Evolutionary conservation across 2,113 vertebrate species (phyloP).

Genomic region (Psilopsiagon aymara): DNA sequence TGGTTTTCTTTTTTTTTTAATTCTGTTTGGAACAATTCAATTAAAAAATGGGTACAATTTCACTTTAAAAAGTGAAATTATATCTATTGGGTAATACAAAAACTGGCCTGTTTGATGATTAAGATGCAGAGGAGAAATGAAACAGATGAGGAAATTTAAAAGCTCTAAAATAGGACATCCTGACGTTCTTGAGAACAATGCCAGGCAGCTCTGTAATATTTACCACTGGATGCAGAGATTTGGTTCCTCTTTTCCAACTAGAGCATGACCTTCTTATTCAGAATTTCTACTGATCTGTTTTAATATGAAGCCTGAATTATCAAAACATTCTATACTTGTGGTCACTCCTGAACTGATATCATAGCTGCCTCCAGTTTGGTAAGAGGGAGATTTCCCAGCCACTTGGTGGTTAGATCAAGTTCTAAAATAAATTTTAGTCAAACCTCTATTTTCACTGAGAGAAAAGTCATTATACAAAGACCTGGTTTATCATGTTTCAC

Average conservation of each 20-base stretch:
- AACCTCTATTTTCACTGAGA: neutral
- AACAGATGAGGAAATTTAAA: neutral
- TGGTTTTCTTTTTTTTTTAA: neutral
- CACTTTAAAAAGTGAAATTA: neutral
- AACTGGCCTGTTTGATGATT: neutral
- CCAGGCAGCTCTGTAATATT: neutral
- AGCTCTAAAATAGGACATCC: neutral
- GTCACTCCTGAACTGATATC: neutral
- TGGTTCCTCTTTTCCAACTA: neutral
- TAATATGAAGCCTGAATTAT: neutral
- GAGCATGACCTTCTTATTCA: neutral
- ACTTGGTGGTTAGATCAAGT: neutral
- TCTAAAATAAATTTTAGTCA: neutral
- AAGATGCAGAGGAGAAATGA: constrained; percentile 51
- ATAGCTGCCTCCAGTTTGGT: neutral
- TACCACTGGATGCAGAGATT: neutral
- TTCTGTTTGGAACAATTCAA: neutral
- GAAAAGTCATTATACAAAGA: neutral
- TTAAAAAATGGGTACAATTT: neutral
- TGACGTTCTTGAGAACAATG: neutral
- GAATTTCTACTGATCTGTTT: neutral
- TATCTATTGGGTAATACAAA: neutral
- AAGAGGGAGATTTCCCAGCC: neutral
- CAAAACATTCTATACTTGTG: neutral
- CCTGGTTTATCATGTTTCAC: neutral